Conservation (phyloP, 2,888 invertebrate species). For the Eulithis testata region DNA sequence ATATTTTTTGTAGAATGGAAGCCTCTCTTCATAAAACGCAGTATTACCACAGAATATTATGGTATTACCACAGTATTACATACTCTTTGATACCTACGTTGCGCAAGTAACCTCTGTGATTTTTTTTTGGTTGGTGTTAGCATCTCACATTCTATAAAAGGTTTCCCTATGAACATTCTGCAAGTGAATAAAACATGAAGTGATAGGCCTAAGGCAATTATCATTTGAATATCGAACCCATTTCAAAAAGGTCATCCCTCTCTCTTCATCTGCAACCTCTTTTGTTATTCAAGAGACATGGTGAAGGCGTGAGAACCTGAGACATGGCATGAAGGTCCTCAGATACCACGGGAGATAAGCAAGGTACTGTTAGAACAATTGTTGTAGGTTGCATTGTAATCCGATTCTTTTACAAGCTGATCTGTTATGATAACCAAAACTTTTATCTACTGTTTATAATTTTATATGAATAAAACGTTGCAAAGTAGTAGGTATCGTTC, state of each 20-base stretch:
- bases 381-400: slow-evolving; percentile 4
- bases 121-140: too few relatives aligned
- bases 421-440: not conserved
- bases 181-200: not conserved
- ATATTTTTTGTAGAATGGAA: too few relatives aligned
- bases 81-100: too few relatives aligned
- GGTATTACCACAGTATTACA: too few relatives aligned
- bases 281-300: slow-evolving; percentile 49
- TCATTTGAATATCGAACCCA: slow-evolving; percentile 42
- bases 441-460: too few relatives aligned
- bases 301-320: slow-evolving; percentile 62
- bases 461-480: too few relatives aligned
- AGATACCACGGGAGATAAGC: slow-evolving; percentile 49
- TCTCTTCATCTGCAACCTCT: slow-evolving; percentile 49
- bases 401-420: slow-evolving; percentile 3
- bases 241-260: slow-evolving; percentile 52
- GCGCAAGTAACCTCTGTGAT: too few relatives aligned
- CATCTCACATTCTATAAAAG: too few relatives aligned
- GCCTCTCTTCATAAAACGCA: too few relatives aligned
- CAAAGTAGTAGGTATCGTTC: too few relatives aligned
- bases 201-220: slow-evolving; percentile 24
- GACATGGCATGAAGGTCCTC: slow-evolving; percentile 48
- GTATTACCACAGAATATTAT: too few relatives aligned
- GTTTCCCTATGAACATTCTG: too few relatives aligned
- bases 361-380: slow-evolving; percentile 9